These are phyloP conservation scores for Cheiracanthium punctorium DNA, from an alignment of 2,888 invertebrate species.

Conservation along the genomic window DNA sequence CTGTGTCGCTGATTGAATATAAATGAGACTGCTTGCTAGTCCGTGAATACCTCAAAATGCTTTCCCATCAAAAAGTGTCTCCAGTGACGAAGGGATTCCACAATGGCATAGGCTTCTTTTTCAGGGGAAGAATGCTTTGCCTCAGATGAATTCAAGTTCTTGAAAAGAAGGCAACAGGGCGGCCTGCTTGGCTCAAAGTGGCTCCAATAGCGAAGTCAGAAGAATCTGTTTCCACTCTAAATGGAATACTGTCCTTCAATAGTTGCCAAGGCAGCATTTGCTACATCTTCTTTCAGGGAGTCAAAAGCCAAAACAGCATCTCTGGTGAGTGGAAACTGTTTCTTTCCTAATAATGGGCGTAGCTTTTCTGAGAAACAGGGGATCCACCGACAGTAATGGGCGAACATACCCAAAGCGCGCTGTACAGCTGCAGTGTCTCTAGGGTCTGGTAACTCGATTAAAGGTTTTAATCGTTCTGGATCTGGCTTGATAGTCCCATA, in stretches of 20 bases:
- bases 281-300: too few species aligned
- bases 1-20: slow-evolving; percentile 54
- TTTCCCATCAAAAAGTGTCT: slow-evolving; percentile 48
- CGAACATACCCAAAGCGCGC: not conserved
- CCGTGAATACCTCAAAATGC: slow-evolving; percentile 70
- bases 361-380: not conserved
- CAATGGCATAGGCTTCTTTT: too few species aligned
- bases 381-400: slow-evolving; percentile 22
- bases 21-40: slow-evolving; percentile 68
- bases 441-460: not conserved
- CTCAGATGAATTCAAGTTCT: not conserved
- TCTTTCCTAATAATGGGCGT: not conserved
- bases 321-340: not conserved
- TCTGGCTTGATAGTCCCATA: slow-evolving; percentile 15
- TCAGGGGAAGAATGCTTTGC: not conserved
- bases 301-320: too few species aligned
- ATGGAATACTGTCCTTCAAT: too few species aligned
- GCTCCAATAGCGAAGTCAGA: not conserved
- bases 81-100: slow-evolving; percentile 23
- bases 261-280: too few species aligned
- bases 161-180: not conserved
- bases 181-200: not conserved
- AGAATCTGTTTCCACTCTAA: not conserved
- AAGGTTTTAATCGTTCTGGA: slow-evolving; percentile 14
- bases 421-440: too few species aligned